Base-by-base conservation (phyloP, 2,113 vertebrate genomes). In the Campylomormyrus numenius region DNA sequence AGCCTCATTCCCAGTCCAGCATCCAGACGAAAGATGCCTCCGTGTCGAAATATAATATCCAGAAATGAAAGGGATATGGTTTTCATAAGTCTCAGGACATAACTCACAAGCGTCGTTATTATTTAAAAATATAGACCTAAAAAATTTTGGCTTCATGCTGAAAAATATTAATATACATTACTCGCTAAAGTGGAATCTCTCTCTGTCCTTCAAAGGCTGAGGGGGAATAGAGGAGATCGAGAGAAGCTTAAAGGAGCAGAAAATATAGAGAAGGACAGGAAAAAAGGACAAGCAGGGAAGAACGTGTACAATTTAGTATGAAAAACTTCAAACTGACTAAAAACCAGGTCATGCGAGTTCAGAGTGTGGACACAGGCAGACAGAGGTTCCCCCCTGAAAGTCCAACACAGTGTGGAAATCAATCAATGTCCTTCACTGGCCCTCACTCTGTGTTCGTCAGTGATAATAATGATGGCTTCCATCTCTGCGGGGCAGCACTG, bases 151-250 rank as follows among this genome's bases (percentile, higher is more conserved):
- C 19, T 85, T 48, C 83, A 27, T n/a, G 21, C 83, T 48, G 83
- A 85, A 48, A 85, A 85, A 85, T 85, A 48, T 85, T 46, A 85
- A 46, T 85, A 85, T 48, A 85, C 39, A 85, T 85, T 85, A 85
- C 45, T 85, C 0, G 74, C 21, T 85, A 46, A 85, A 85, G 19
- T 42, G 39, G 19, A 42, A 83, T 83, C 77, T 83, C 77, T 21
- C 15, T 83, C 42, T 83, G 39, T 83, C 62, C 62, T 70, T 70
- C 62, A 83, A 83, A 45, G 35, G 39, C 35, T 39, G 35, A 45
- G 15, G 39, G 9, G 1, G 83, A 84, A 84, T 10, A 84, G 80
- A 42, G 6, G 80, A 84, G 45, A 46, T 84, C 0, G 45, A 7
- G 80, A 84, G 80, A 46, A 19, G 8, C 80, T 24, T 1, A 84